These are phyloP conservation scores for Frieseomelitta varia DNA, from an alignment of 1,140 invertebrate species.

Conservation along the genomic window DNA sequence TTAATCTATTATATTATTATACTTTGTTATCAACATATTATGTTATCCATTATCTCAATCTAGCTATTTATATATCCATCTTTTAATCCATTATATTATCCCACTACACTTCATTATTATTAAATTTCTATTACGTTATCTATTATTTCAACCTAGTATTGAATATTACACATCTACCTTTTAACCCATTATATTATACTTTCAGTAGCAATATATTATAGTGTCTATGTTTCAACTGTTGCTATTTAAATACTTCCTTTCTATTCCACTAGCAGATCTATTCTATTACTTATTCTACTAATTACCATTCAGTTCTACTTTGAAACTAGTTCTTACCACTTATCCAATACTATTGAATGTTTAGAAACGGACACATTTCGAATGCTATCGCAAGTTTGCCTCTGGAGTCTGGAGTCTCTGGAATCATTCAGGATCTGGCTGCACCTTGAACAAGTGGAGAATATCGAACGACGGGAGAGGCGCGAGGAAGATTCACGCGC, in stretches of 20 bases:
- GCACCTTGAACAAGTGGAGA: not conserved
- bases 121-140: too few species aligned
- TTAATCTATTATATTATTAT: not conserved
- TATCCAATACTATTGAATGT: not conserved
- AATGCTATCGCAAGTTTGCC: not conserved
- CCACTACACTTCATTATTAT: too few species aligned
- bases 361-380: not conserved
- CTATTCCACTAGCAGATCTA: too few species aligned
- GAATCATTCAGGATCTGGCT: not conserved
- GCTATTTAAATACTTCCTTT: too few species aligned
- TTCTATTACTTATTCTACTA: too few species aligned
- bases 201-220: too few species aligned
- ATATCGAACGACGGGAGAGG: not conserved
- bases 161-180: too few species aligned
- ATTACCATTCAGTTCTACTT: too few species aligned
- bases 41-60: not conserved
- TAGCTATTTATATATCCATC: not conserved
- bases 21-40: not conserved
- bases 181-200: too few species aligned
- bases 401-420: too few species aligned
- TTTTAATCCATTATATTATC: not conserved
- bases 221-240: too few species aligned
- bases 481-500: not conserved
- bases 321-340: not conserved
- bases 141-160: too few species aligned